Base-by-base conservation (phyloP, 2,888 invertebrate genomes). In the Nomada ruficornis region DNA sequence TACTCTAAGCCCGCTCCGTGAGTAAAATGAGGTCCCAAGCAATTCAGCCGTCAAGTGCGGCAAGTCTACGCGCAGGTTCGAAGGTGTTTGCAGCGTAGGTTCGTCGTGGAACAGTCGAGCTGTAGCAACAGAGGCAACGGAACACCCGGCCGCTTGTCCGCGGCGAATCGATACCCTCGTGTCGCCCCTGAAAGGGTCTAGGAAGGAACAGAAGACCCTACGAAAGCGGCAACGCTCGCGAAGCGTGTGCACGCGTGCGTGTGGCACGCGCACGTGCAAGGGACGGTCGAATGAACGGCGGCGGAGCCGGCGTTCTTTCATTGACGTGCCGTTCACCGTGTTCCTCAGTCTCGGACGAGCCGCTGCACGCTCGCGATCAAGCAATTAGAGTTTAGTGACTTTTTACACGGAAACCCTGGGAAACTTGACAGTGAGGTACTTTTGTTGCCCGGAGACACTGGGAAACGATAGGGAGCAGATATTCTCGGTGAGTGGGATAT, bases 251-350 rank as follows among this genome's bases (percentile, higher is more conserved):
- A 72, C 81, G 85, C 70, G 80, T 76, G 82, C 77, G 86, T 75
- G 71, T 70, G 57, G 77, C 55, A 80, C 77, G 68, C 76, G 71
- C 75, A 73, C 80, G 76, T 76, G 75, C 73, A 72, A 55, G 42
- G 65, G 82, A 63, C 36, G 80, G 64, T 68, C 84, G 69, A 77
- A 67, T 55, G 80, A 62, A 60, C 57, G 77, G 62, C 64, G 74
- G 54, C 42, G 80, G 59, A 55, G 52, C 68, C 70, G 84, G 72
- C 68, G 82, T 77, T 78, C 87, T 85, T 85, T 85, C 86, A 87
- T 87, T 87, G 85, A 87, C 81, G 79, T 77, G 77, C 64, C 47
- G 70, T 69, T 60, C 29, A 26, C 36, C 64, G 69, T 52, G 55
- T 55, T 36, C 74, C 57, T n/a, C 83, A 85, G 86, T 86, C 65